phyloP scores from a whole-genome alignment of 2,113 vertebrate species.

The Chionis minor region DNA sequence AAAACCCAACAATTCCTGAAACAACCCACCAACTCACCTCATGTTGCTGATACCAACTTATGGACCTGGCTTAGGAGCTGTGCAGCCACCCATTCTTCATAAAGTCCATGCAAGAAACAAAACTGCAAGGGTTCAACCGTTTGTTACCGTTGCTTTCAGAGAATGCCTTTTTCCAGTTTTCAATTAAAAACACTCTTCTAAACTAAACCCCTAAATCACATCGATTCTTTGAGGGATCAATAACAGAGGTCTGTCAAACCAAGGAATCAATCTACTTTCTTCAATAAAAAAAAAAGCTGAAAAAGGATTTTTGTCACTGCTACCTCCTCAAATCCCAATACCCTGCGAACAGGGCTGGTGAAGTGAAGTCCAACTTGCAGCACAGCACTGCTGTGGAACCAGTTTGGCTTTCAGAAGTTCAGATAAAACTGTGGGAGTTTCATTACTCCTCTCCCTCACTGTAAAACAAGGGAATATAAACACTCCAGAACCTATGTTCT shows the following conservation, averaged over 20 bases:
- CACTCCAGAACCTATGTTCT: background rate
- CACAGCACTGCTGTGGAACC: background rate
- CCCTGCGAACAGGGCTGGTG: background rate
- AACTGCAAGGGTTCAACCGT: background rate
- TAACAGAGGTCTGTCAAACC: background rate
- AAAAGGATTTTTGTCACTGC: background rate
- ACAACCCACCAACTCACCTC: constrained; percentile 49
- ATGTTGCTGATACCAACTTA: background rate
- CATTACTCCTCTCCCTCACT: background rate
- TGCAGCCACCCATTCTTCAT: background rate
- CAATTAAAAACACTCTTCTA: background rate
- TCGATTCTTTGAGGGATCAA: background rate
- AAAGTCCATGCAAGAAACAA: constrained; percentile 9
- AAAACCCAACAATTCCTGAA: background rate
- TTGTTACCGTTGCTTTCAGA: background rate
- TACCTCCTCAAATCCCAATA: background rate
- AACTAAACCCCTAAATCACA: background rate
- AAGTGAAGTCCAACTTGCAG: background rate
- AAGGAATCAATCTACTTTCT: background rate
- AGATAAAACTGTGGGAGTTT: background rate
- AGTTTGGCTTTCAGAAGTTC: background rate
- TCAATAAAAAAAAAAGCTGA: background rate
- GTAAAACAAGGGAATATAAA: background rate
- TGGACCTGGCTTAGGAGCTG: background rate
- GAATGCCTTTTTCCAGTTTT: background rate